Percentiles rank a stretch among this genome's conserved stretches.
These are phyloP conservation scores for Malthinus flaveolus DNA, from an alignment of 2,888 invertebrate genomes.

Conservation along the genomic window DNA sequence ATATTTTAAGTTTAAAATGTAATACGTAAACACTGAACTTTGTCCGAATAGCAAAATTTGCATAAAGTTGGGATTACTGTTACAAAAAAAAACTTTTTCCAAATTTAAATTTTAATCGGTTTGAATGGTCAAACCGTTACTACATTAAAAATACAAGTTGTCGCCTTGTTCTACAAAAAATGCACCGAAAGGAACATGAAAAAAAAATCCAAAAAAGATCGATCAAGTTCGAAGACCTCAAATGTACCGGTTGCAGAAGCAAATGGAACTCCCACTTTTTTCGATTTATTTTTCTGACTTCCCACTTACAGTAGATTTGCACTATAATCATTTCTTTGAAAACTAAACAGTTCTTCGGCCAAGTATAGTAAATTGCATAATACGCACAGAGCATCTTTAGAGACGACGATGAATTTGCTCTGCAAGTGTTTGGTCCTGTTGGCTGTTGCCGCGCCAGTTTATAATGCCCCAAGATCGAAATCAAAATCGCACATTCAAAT, in stretches of 20 bases:
- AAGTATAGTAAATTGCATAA: conserved; percentile 3
- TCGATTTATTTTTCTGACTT: conserved; percentile 29
- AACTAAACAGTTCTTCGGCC: conserved; percentile 20
- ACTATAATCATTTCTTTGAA: conserved; percentile 10
- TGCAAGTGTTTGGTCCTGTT: conserved; percentile 7
- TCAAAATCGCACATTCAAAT: conserved; percentile 24
- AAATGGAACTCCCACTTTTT: conserved; percentile 31
- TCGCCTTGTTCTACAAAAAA: not conserved
- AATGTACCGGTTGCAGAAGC: conserved; percentile 25
- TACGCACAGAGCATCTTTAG: not conserved
- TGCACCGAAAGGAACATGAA: conserved; percentile 1
- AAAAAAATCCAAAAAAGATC: conserved; percentile 13
- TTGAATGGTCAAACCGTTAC: not conserved
- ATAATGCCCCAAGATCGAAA: conserved; percentile 25
- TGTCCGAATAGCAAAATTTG: no score
- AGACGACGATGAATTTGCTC: not conserved
- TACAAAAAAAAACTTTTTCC: no score
- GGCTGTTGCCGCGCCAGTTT: not conserved
- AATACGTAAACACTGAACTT: no score
- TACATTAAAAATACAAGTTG: not conserved
- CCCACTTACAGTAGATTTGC: conserved; percentile 14
- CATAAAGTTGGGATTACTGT: no score
- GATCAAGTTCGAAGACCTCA: conserved; percentile 37
- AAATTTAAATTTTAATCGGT: conserved; percentile 1
- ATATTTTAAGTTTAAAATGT: no score